Conservation (phyloP, 2,797 vertebrate genomes). For the Gambelia wislizenii region DNA sequence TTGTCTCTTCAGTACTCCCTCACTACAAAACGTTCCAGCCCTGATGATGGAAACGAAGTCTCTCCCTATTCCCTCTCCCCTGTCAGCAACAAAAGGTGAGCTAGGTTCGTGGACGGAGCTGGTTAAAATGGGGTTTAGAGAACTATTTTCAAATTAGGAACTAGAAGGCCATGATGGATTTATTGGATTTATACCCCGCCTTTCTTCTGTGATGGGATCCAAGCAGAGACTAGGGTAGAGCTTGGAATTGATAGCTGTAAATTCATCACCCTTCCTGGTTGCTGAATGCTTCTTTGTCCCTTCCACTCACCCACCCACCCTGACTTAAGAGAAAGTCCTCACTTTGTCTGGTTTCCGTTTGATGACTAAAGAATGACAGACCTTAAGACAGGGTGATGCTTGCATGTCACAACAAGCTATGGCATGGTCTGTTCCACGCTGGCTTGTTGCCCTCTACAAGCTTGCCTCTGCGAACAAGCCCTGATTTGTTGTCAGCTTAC, state of each 20-base stretch:
- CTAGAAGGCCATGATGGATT: not conserved
- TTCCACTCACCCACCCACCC: not conserved
- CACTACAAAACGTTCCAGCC: conserved; percentile 91
- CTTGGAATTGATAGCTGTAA: not conserved
- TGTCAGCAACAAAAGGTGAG: conserved; percentile 97
- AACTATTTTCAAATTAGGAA: not conserved
- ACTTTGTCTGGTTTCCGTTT: no score
- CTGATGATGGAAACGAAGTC: conserved; percentile 94
- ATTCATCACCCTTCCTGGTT: not conserved
- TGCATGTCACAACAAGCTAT: no score
- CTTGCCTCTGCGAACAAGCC: no score
- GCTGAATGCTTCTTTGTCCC: not conserved
- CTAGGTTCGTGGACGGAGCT: not conserved
- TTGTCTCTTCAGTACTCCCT: conserved; percentile 88
- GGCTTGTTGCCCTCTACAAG: no score
- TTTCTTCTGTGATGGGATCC: no score
- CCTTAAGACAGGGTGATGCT: no score
- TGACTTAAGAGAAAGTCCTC: not conserved
- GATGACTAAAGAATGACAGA: no score
- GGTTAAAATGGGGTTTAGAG: not conserved
- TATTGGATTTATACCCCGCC: no score
- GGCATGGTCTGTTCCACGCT: no score
- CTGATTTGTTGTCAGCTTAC: no score
- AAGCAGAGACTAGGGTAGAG: not conserved
- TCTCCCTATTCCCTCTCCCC: conserved; percentile 97